Conservation (phyloP, 2,888 invertebrate species). For the Buathra laborator region DNA sequence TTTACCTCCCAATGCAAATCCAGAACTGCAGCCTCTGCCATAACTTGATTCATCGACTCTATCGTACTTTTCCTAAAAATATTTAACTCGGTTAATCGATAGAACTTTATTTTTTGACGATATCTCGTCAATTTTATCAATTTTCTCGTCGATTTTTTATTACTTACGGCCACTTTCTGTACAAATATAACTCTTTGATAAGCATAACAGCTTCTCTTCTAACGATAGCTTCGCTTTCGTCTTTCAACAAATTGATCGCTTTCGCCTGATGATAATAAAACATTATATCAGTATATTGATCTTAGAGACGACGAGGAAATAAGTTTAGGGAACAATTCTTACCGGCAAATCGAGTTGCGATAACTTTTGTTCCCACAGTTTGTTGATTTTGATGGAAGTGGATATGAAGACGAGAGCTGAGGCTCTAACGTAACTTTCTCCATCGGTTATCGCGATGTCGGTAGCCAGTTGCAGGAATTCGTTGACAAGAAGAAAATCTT, state of each 20-base stretch:
- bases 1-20: slow-evolving; percentile 95
- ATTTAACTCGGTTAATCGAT: not conserved
- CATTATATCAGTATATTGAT: slow-evolving; percentile 70
- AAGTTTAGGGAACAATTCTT: slow-evolving; percentile 71
- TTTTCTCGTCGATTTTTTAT: not conserved
- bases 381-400: slow-evolving; percentile 88
- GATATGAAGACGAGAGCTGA: slow-evolving; percentile 91
- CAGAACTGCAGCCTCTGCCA: slow-evolving; percentile 89
- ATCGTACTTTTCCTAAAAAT: slow-evolving; percentile 84
- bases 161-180: slow-evolving; percentile 87
- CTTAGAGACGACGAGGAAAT: slow-evolving; percentile 34
- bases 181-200: slow-evolving; percentile 89
- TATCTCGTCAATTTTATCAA: not conserved
- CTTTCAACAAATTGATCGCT: slow-evolving; percentile 87
- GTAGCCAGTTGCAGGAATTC: slow-evolving; percentile 89
- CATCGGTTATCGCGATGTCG: slow-evolving; percentile 89
- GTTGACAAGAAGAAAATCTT: slow-evolving; percentile 89
- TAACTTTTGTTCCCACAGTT: slow-evolving; percentile 89
- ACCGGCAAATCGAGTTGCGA: slow-evolving; percentile 89
- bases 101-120: not conserved
- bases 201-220: slow-evolving; percentile 90
- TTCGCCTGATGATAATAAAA: slow-evolving; percentile 82
- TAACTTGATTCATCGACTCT: slow-evolving; percentile 88
- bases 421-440: slow-evolving; percentile 91
- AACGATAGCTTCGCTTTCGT: slow-evolving; percentile 92